Percentiles rank a stretch among this genome's conserved stretches.
Conservation (phyloP, 2,113 vertebrate genomes). For the Tringa solitaria region DNA sequence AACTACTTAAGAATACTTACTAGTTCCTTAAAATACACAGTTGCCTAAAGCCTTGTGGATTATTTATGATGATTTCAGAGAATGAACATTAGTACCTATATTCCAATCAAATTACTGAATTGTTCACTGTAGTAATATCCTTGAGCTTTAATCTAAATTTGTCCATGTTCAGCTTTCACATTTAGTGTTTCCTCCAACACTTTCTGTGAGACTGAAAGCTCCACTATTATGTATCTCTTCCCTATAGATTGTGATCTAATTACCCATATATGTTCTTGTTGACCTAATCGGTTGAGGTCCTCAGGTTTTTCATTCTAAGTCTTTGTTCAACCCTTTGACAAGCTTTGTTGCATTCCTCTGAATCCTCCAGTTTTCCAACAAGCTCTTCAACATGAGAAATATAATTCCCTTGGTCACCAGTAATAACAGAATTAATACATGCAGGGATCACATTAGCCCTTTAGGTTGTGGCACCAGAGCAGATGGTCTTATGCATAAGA, state of each 20-base stretch:
- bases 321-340: background rate
- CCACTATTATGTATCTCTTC: background rate
- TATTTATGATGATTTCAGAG: background rate
- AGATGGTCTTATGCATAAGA: background rate
- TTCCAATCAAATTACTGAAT: background rate
- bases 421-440: background rate
- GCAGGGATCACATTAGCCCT: background rate
- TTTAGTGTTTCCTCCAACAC: background rate
- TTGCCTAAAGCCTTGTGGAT: background rate
- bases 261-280: background rate
- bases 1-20: background rate
- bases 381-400: background rate
- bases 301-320: background rate
- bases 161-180: background rate
- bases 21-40: background rate
- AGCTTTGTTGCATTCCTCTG: background rate
- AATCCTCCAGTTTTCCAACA: background rate
- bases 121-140: background rate
- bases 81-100: background rate
- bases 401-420: background rate
- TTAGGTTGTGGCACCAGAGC: background rate
- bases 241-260: background rate
- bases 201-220: background rate
- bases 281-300: background rate
- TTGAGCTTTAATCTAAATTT: background rate